These are phyloP conservation scores for Atta texana DNA, from an alignment of 1,140 invertebrate genomes.

Conservation along the genomic window DNA sequence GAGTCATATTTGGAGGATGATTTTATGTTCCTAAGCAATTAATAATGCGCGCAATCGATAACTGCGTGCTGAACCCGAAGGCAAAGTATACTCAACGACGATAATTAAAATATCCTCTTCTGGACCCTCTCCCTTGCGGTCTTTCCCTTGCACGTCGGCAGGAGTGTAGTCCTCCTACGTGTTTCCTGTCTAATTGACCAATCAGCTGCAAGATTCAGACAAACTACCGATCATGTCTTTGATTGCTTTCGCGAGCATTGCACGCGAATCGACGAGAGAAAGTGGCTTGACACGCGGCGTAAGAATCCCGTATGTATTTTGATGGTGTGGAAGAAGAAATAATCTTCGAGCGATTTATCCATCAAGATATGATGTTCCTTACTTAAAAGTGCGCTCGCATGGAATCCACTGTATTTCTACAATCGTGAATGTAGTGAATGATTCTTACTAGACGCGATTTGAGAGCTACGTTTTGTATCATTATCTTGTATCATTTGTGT, in stretches of 20 bases:
- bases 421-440: slow-evolving; percentile 3
- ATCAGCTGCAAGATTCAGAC: slow-evolving; percentile 84
- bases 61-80: slow-evolving; percentile 73
- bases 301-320: slow-evolving; percentile 21
- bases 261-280: slow-evolving; percentile 34
- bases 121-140: slow-evolving; percentile 75
- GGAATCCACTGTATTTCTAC: slow-evolving; percentile 8
- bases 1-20: slow-evolving; percentile 60
- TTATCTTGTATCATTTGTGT: slow-evolving; percentile 30
- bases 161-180: slow-evolving; percentile 82
- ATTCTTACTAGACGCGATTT: slow-evolving; percentile 16
- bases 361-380: slow-evolving; percentile 35
- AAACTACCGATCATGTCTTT: slow-evolving; percentile 83
- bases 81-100: slow-evolving; percentile 77
- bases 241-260: slow-evolving; percentile 76
- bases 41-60: slow-evolving; percentile 83
- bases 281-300: slow-evolving; percentile 7
- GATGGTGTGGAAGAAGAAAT: slow-evolving; percentile 7
- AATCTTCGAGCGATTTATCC: slow-evolving; percentile 2
- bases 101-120: slow-evolving; percentile 86
- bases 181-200: slow-evolving; percentile 86
- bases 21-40: slow-evolving; percentile 79
- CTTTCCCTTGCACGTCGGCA: slow-evolving; percentile 70
- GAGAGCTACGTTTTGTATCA: slow-evolving; percentile 17
- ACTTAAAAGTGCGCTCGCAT: neutral